phyloP scores from a whole-genome alignment of 2,888 invertebrate genomes.

The Plemyria rubiginata region DNA sequence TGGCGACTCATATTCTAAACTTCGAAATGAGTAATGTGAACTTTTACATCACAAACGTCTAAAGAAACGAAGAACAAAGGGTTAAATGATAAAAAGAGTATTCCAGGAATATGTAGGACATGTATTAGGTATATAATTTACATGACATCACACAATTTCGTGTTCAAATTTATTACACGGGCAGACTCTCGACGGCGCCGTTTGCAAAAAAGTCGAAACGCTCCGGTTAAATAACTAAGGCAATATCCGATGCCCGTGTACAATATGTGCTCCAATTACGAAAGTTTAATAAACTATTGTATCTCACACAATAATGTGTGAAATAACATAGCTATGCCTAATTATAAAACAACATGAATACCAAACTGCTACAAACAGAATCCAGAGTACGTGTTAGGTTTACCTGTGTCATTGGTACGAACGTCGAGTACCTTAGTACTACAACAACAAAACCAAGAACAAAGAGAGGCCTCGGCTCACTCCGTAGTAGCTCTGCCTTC shows the following conservation, averaged over 20 bases:
- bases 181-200: neutral
- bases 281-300: too few relatives aligned
- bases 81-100: conserved; percentile 1
- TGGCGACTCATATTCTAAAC: conserved; percentile 61
- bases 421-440: too few relatives aligned
- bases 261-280: too few relatives aligned
- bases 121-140: neutral
- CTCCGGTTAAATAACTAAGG: too few relatives aligned
- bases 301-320: too few relatives aligned
- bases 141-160: neutral
- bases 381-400: neutral
- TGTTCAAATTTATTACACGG: neutral
- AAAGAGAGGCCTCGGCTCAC: neutral
- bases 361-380: neutral
- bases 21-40: conserved; percentile 57
- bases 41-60: conserved; percentile 46
- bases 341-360: neutral
- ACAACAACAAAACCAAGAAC: neutral
- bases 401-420: neutral
- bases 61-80: conserved; percentile 37
- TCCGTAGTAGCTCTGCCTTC: too few relatives aligned
- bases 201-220: neutral
- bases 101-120: neutral
- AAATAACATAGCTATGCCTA: too few relatives aligned
- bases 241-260: too few relatives aligned